These are phyloP conservation scores for Tricholaema leucomelas DNA, from an alignment of 2,113 vertebrate species.

Conservation along the genomic window DNA sequence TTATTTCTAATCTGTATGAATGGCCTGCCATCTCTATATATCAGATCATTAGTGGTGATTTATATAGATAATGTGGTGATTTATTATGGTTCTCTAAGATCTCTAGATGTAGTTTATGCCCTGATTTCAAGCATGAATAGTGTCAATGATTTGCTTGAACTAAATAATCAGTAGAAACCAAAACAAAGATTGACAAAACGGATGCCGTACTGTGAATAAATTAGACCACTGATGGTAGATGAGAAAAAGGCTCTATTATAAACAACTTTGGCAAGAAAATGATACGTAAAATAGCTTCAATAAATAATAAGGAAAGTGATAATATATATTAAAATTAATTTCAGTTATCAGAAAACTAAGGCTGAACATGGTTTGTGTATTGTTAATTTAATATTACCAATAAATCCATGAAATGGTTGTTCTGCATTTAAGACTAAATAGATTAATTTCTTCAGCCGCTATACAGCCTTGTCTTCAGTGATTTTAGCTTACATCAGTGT, in stretches of 20 bases:
- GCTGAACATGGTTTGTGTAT: neutral
- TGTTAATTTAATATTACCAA: neutral
- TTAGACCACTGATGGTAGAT: neutral
- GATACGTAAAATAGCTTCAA: neutral
- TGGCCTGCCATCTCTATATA: neutral
- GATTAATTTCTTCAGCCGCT: neutral
- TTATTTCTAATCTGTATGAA: conserved; percentile 48
- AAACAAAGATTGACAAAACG: conserved; percentile 17
- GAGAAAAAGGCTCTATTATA: neutral
- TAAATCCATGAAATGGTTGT: neutral
- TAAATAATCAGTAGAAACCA: conserved; percentile 40
- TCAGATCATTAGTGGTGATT: conserved; percentile 33
- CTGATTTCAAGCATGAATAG: conserved; percentile 17
- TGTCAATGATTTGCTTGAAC: conserved; percentile 14
- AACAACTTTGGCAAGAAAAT: neutral
- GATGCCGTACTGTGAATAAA: neutral
- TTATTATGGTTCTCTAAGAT: conserved; percentile 16
- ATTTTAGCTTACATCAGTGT: neutral
- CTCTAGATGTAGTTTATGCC: neutral
- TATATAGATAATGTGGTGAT: conserved; percentile 29
- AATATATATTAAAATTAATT: neutral
- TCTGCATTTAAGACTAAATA: neutral
- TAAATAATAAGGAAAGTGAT: neutral
- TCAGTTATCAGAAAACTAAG: neutral
- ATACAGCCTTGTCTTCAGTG: neutral